Evolutionary conservation across 2,888 invertebrate genomes (phyloP).

Genomic region (Lepidocyrtoides sp.): DNA sequence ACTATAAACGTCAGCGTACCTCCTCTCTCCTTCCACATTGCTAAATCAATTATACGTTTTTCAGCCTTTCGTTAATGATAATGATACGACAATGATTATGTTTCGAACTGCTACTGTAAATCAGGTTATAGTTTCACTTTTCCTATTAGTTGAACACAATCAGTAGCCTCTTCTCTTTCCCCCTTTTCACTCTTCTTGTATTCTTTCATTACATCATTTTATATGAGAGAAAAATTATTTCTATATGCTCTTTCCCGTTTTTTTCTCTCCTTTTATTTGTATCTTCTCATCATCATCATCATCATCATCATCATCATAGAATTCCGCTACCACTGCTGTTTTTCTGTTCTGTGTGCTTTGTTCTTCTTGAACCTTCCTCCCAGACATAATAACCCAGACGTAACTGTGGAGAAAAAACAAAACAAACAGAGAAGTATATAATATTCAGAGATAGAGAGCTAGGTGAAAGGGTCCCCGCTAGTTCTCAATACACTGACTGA

Average conservation of each 20-base stretch:
- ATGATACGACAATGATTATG: constrained; percentile 80
- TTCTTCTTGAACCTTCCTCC: constrained; percentile 1
- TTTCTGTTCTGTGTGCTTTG: neutral
- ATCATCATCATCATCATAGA: neutral
- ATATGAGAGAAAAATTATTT: neutral
- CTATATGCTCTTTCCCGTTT: neutral
- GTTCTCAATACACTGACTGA: neutral
- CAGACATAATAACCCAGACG: neutral
- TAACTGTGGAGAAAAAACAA: neutral
- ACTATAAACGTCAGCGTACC: too few relatives aligned
- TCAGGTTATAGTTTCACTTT: constrained; percentile 67
- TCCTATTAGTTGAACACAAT: constrained; percentile 75
- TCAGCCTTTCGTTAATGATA: constrained; percentile 74
- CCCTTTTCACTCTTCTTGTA: neutral
- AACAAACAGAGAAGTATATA: neutral
- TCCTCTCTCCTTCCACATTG: constrained; percentile 4
- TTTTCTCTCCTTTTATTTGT: neutral
- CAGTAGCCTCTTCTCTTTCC: constrained; percentile 11
- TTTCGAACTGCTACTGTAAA: constrained; percentile 57
- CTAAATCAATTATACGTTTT: constrained; percentile 78
- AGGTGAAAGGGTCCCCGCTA: constrained; percentile 23
- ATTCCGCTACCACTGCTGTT: neutral
- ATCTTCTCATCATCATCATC: neutral
- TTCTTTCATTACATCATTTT: neutral
- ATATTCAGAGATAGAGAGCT: neutral